These are phyloP conservation scores for Machimus rusticus DNA, from an alignment of 2,888 invertebrate species.

Conservation along the genomic window DNA sequence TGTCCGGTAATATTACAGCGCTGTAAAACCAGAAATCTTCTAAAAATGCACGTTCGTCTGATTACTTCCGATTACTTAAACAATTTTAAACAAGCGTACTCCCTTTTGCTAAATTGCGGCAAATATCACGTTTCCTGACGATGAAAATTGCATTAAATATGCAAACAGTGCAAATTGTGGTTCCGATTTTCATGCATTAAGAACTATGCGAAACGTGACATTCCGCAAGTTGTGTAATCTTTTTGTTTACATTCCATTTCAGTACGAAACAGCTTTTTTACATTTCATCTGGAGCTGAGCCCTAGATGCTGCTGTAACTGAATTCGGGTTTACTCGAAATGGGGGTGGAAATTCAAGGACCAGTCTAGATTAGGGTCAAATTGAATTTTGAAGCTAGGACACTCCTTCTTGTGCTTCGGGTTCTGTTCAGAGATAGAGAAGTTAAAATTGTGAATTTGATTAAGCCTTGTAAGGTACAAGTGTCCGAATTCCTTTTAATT, in stretches of 20 bases:
- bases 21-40: background rate
- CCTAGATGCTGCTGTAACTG: background rate
- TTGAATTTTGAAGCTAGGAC: background rate
- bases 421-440: background rate
- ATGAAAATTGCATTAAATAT: conserved; percentile 45
- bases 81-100: background rate
- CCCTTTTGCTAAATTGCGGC: background rate
- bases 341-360: background rate
- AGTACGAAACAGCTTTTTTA: conserved; percentile 23
- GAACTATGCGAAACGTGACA: conserved; percentile 43
- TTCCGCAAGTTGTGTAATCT: conserved; percentile 43
- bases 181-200: conserved; percentile 39
- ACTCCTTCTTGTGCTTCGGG: background rate
- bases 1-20: background rate
- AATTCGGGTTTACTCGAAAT: background rate
- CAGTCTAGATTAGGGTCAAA: background rate
- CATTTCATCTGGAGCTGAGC: background rate
- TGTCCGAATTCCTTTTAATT: background rate
- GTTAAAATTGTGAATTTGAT: background rate
- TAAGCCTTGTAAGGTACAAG: background rate
- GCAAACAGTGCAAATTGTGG: conserved; percentile 43
- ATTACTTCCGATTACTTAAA: background rate
- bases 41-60: conserved; percentile 21
- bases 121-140: conserved; percentile 1
- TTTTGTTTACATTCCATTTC: conserved; percentile 45